These are phyloP conservation scores for Oenanthe melanoleuca DNA, from an alignment of 2,113 vertebrate species.

Conservation along the genomic window DNA sequence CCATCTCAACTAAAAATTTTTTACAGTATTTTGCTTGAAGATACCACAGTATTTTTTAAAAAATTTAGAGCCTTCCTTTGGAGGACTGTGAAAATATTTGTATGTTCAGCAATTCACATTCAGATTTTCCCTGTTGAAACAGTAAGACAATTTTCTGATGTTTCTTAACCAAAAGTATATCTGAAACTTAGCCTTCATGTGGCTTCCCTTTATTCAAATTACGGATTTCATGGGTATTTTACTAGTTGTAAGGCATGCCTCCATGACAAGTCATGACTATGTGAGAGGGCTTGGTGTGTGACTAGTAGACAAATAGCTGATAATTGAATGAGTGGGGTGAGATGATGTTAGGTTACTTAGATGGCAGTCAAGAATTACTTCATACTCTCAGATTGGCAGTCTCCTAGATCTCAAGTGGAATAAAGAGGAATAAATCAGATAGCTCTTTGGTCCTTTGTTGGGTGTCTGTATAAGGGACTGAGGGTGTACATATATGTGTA, in stretches of 20 bases:
- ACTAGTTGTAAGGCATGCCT: neutral
- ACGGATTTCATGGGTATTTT: neutral
- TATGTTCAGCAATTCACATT: neutral
- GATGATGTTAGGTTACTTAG: neutral
- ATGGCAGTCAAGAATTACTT: neutral
- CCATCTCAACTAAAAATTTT: neutral
- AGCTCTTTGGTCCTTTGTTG: neutral
- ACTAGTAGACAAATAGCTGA: neutral
- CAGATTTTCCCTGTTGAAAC: neutral
- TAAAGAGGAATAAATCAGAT: neutral
- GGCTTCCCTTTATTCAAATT: neutral
- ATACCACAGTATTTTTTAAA: neutral
- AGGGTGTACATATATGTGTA: neutral
- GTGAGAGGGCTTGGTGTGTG: neutral
- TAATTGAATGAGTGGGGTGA: neutral
- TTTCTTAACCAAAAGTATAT: neutral
- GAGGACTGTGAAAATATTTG: neutral
- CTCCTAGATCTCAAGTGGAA: neutral
- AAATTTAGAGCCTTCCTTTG: neutral
- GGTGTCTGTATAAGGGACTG: neutral
- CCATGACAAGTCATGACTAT: neutral
- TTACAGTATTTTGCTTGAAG: neutral
- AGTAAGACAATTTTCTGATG: neutral
- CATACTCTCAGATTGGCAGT: neutral
- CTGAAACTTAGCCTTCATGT: neutral